A percentile compares a stretch with the other conserved stretches of the same genome.
These are phyloP conservation scores for Diuraphis noxia DNA, from an alignment of 1,140 invertebrate species.

Conservation along the genomic window DNA sequence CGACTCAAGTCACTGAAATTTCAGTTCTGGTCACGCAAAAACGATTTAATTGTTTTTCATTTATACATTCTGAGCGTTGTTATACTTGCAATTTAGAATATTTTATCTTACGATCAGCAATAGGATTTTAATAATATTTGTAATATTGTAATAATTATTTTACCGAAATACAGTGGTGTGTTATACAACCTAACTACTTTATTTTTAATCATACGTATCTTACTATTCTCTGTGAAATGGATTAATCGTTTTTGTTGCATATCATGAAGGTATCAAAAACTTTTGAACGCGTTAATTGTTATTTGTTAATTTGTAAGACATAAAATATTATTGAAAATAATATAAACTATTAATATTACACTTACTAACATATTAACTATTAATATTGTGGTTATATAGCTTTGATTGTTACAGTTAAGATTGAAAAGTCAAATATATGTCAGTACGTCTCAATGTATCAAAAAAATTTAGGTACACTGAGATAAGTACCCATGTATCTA, in stretches of 20 bases:
- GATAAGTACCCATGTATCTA: not conserved
- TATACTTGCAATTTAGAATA: not conserved
- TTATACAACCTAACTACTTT: not conserved
- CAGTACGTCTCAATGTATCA: not conserved
- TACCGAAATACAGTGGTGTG: not conserved
- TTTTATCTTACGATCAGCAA: not conserved
- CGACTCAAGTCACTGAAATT: not conserved
- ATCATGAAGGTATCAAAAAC: not conserved
- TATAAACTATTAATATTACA: not conserved
- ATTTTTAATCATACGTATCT: not conserved
- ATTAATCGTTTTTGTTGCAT: constrained; percentile 27
- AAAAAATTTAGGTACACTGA: not conserved
- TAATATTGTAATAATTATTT: not conserved
- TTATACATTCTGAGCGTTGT: not conserved
- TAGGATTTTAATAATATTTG: not conserved
- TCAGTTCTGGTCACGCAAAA: not conserved
- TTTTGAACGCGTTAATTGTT: not conserved
- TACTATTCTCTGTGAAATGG: not conserved
- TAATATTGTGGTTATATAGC: constrained; percentile 13
- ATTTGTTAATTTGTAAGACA: not conserved
- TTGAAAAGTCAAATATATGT: not conserved
- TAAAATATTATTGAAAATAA: not conserved
- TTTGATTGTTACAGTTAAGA: constrained; percentile 19
- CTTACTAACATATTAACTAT: not conserved
- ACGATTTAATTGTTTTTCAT: not conserved